Percentiles rank a stretch among this genome's conserved stretches.
Evolutionary conservation across 2,113 vertebrate genomes (phyloP).

Genomic region (Protomyctophum bolini): DNA sequence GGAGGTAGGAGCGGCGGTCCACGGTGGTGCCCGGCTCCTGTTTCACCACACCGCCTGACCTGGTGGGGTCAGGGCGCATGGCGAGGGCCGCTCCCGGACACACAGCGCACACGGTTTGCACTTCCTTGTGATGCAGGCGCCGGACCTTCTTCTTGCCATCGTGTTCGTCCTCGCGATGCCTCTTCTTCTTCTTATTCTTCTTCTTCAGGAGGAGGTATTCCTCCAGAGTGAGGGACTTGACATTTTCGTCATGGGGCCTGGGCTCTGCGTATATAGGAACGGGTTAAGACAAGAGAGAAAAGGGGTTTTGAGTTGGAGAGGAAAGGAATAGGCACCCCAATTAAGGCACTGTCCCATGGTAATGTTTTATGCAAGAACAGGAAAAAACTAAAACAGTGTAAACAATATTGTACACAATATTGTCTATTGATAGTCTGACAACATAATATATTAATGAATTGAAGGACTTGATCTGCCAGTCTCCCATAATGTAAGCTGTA

Average conservation of each 20-base stretch:
- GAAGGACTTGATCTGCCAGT: no score
- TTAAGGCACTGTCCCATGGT: no score
- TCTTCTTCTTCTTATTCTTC: constrained; percentile 98
- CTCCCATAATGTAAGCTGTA: no score
- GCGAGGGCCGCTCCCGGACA: constrained; percentile 75
- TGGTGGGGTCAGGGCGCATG: constrained; percentile 70
- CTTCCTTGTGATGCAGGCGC: constrained; percentile 89
- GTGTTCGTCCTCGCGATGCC: constrained; percentile 88
- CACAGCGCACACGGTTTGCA: constrained; percentile 91
- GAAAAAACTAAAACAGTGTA: no score
- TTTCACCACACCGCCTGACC: constrained; percentile 78
- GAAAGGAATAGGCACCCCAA: no score
- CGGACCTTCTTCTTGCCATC: constrained; percentile 81
- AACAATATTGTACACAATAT: no score
- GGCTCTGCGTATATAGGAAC: constrained; percentile 80
- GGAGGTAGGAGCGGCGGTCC: constrained; percentile 77
- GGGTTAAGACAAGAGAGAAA: neutral
- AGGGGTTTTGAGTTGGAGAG: no score
- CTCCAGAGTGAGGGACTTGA: constrained; percentile 85
- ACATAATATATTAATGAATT: no score
- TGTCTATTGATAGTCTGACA: neutral
- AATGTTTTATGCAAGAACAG: no score
- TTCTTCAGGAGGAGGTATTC: constrained; percentile 90
- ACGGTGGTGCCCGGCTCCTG: constrained; percentile 77
- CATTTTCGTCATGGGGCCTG: constrained; percentile 86